These are phyloP conservation scores for Sycon ciliatum DNA, from an alignment of 37 sponge, comb jelly and placozoan species.

Conservation along the genomic window DNA sequence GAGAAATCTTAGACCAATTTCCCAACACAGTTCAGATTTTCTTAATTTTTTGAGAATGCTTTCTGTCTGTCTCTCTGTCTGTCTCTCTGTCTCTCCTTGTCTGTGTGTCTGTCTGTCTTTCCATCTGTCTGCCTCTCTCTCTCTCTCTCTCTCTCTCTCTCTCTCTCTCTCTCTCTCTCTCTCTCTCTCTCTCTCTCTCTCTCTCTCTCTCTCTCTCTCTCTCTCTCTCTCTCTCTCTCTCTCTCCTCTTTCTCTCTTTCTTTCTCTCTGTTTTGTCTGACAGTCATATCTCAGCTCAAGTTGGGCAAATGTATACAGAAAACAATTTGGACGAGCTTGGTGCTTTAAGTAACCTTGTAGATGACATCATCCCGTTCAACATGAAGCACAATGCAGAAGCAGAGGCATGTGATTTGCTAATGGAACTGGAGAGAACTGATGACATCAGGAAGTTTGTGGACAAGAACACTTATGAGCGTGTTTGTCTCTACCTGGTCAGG, in stretches of 20 bases:
- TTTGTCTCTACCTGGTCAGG: slow-evolving; percentile 93
- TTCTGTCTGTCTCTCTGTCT: neutral
- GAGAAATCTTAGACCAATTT: too few species aligned
- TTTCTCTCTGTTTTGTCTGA: too few species aligned
- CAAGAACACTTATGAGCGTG: slow-evolving; percentile 52
- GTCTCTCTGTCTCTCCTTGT: too few species aligned
- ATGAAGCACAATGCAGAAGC: slow-evolving; percentile 82
- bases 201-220: too few species aligned
- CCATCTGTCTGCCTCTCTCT: too few species aligned
- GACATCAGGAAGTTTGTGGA: slow-evolving; percentile 43
- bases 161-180: neutral
- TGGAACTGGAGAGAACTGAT: slow-evolving; percentile 81
- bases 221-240: too few species aligned
- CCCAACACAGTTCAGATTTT: too few species aligned
- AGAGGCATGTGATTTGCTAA: slow-evolving; percentile 91
- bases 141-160: neutral
- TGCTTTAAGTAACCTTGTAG: slow-evolving; percentile 40
- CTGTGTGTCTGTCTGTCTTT: too few species aligned
- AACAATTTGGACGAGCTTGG: neutral
- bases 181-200: neutral
- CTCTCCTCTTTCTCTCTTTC: too few species aligned
- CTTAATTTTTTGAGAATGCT: neutral
- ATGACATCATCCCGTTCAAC: slow-evolving; percentile 61
- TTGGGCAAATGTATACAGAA: neutral
- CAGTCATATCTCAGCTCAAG: neutral